Evolutionary conservation across 2,888 invertebrate species (phyloP).

Genomic region (Rhopalosiphum nymphaeae): DNA sequence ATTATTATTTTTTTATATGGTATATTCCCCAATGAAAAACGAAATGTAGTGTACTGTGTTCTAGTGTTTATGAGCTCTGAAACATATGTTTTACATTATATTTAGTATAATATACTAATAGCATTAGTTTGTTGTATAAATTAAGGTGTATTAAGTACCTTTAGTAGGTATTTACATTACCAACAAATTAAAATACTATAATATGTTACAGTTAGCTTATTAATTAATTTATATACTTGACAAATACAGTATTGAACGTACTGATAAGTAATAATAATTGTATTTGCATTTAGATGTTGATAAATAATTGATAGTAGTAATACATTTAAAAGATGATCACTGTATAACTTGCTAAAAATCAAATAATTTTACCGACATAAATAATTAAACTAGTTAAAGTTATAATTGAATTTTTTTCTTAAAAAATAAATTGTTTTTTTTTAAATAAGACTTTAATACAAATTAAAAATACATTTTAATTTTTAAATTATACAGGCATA

Average conservation of each 20-base stretch:
- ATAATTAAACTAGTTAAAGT: not conserved
- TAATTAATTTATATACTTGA: not conserved
- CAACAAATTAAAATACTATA: not conserved
- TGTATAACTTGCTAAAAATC: not conserved
- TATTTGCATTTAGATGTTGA: not conserved
- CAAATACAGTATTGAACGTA: not conserved
- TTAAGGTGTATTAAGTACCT: not conserved
- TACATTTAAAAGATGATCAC: not conserved
- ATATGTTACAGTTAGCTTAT: not conserved
- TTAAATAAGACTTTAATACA: not conserved
- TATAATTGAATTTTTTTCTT: not conserved
- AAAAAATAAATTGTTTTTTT: not conserved
- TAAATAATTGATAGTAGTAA: not conserved
- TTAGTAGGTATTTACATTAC: not conserved
- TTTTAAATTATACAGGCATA: not conserved
- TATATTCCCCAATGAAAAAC: not conserved
- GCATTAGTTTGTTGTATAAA: not conserved
- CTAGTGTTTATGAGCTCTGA: not conserved
- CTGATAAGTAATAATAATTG: not conserved
- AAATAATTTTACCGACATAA: not conserved
- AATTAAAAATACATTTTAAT: constrained; percentile 10
- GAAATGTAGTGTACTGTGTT: not conserved
- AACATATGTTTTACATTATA: not conserved
- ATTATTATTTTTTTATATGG: not conserved
- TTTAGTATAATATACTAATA: not conserved